These are phyloP conservation scores for Aphyosemion australe DNA, from an alignment of 2,113 vertebrate species.

Conservation along the genomic window DNA sequence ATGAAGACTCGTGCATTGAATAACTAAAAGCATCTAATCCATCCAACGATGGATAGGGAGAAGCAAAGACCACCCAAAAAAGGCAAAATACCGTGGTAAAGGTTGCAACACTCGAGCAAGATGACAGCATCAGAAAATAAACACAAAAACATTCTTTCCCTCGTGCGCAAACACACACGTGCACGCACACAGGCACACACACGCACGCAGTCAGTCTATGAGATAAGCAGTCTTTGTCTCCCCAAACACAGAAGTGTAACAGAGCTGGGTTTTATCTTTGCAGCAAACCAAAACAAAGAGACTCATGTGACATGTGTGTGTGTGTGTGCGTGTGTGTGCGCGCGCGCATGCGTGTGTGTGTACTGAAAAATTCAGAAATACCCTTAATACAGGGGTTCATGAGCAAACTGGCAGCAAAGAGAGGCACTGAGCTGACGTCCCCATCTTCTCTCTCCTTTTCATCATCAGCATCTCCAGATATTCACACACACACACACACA, in stretches of 20 bases:
- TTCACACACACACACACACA: conserved; percentile 21
- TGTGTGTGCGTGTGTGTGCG: conserved; percentile 34
- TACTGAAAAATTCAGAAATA: too few relatives aligned
- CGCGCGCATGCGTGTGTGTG: neutral
- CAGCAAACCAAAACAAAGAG: conserved; percentile 74
- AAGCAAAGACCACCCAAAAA: too few relatives aligned
- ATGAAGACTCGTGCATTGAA: too few relatives aligned
- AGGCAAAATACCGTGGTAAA: conserved; percentile 20
- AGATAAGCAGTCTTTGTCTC: conserved; percentile 72
- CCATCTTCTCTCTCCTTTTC: conserved; percentile 5
- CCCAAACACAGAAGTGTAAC: conserved; percentile 60
- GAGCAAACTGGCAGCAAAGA: conserved; percentile 11
- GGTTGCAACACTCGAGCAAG: neutral
- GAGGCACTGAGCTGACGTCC: conserved; percentile 10
- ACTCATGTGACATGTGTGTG: conserved; percentile 45
- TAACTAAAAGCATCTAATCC: too few relatives aligned
- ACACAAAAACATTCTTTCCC: conserved; percentile 4
- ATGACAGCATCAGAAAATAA: conserved; percentile 32
- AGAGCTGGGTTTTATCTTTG: conserved; percentile 67
- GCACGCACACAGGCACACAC: conserved; percentile 5
- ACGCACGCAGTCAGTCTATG: conserved; percentile 20
- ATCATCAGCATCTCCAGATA: conserved; percentile 36
- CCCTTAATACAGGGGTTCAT: neutral
- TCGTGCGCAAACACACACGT: conserved; percentile 1
- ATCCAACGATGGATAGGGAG: too few relatives aligned